These are phyloP conservation scores for Bombus polaris DNA, from an alignment of 1,140 invertebrate species.

Conservation along the genomic window DNA sequence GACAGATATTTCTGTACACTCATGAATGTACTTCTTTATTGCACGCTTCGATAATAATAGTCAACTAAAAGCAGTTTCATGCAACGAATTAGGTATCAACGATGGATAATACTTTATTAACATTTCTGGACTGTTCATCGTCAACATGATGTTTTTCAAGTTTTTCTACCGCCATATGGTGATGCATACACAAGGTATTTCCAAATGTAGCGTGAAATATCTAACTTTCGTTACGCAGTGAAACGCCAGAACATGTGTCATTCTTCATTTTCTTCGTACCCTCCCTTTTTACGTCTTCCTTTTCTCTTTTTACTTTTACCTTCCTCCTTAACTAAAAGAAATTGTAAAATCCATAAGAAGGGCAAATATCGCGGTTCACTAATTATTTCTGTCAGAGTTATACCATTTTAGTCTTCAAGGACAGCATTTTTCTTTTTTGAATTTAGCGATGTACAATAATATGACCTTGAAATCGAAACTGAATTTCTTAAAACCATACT, in stretches of 20 bases:
- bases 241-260: too few species aligned
- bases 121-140: background rate
- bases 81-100: background rate
- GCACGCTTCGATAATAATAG: background rate
- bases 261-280: background rate
- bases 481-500: background rate
- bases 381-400: background rate
- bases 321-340: background rate
- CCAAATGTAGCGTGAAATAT: background rate
- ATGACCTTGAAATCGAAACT: background rate
- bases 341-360: background rate
- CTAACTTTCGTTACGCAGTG: background rate
- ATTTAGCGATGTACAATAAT: background rate
- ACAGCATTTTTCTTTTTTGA: background rate
- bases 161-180: background rate
- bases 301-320: too few species aligned
- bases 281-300: background rate
- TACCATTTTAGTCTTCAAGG: background rate
- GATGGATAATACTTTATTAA: background rate
- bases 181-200: background rate
- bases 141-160: background rate
- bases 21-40: constrained; percentile 1
- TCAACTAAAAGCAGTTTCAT: background rate
- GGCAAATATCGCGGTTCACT: background rate
- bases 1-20: background rate